Conservation (phyloP, 37 sponge, comb jelly and placozoan species). For the Aphrocallistes beatrix region DNA sequence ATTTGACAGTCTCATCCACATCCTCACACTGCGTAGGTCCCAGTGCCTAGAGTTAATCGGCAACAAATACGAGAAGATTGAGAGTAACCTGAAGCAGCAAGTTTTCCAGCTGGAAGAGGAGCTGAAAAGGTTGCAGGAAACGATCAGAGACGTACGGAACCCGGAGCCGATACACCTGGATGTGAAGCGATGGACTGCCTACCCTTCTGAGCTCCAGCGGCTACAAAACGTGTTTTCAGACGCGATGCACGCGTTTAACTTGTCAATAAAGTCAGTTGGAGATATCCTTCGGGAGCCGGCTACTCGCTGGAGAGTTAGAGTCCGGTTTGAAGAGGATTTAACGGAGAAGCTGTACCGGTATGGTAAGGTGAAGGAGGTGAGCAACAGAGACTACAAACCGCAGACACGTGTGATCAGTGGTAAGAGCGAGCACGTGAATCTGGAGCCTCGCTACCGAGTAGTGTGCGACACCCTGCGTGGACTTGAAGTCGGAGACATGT, state of each 20-base stretch:
- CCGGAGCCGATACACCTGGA: neutral
- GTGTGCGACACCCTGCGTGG: slow-evolving; percentile 10
- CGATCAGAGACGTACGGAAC: neutral
- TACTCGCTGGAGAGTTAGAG: neutral
- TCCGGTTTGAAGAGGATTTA: neutral
- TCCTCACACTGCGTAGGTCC: neutral
- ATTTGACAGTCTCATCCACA: neutral
- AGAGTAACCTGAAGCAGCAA: neutral
- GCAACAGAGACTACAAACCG: neutral
- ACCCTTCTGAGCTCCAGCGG: neutral
- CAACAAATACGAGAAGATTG: neutral
- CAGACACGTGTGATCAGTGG: neutral
- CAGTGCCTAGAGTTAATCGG: neutral
- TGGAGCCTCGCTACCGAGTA: neutral
- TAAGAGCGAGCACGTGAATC: slow-evolving; percentile 5
- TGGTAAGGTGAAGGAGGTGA: neutral
- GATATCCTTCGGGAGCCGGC: neutral
- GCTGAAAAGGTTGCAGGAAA: neutral
- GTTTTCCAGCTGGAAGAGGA: neutral
- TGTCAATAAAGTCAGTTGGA: neutral
- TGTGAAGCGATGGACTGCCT: neutral
- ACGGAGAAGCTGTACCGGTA: neutral
- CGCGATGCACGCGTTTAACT: neutral
- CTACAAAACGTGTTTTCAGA: neutral
- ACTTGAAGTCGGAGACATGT: neutral